Evolutionary conservation across 2,797 vertebrate genomes (phyloP).

Genomic region (Falco naumanni): DNA sequence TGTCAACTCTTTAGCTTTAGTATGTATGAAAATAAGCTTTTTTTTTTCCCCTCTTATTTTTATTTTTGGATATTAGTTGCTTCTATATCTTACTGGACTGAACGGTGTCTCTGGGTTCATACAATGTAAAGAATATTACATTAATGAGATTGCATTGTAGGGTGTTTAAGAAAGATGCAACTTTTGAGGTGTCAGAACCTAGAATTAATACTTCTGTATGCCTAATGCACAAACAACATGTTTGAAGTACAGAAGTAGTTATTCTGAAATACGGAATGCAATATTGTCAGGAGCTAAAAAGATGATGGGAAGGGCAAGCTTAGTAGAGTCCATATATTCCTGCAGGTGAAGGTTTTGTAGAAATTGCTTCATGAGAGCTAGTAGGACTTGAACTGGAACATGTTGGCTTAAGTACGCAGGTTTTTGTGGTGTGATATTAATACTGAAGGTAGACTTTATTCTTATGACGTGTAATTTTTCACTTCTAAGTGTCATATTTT

Average conservation of each 20-base stretch:
- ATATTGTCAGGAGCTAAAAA: not conserved
- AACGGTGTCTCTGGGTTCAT: not conserved
- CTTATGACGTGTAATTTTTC: slow-evolving; percentile 17
- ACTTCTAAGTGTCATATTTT: slow-evolving; percentile 45
- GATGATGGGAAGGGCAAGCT: not conserved
- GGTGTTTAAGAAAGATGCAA: not conserved
- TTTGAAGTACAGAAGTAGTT: not conserved
- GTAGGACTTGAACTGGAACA: not conserved
- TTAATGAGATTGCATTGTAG: not conserved
- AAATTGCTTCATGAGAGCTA: not conserved
- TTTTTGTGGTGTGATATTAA: not conserved
- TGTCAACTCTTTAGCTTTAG: not conserved
- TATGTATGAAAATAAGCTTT: not conserved
- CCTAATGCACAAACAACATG: not conserved
- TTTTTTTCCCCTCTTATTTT: not conserved
- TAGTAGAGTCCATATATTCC: not conserved
- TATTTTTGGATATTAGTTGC: not conserved
- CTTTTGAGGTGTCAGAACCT: not conserved
- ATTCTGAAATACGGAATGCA: not conserved
- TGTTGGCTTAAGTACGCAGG: not conserved
- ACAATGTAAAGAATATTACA: not conserved
- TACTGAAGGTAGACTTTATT: not conserved
- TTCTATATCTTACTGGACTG: not conserved
- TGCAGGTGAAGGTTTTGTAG: not conserved
- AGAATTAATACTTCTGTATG: not conserved